phyloP scores from a whole-genome alignment of 2,797 vertebrate species.

The Lagodon rhomboides region DNA sequence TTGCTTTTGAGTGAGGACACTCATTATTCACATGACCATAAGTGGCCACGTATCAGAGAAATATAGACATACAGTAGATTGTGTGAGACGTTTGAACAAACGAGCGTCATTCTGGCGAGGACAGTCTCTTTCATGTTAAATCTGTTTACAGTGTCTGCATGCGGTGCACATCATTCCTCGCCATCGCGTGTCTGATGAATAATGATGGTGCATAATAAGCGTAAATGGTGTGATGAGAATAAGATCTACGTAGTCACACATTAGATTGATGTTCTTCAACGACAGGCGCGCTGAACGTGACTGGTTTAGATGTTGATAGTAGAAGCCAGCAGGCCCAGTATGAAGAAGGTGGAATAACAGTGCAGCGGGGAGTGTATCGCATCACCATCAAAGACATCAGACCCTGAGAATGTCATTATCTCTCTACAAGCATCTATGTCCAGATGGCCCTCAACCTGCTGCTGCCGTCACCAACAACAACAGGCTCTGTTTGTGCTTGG shows the following conservation, averaged over 20 bases:
- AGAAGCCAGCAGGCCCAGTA: constrained; percentile 32
- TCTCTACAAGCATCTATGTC: constrained; percentile 53
- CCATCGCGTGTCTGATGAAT: constrained; percentile 12
- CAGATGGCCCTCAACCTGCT: constrained; percentile 65
- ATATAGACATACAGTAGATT: not conserved
- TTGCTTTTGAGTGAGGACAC: not conserved
- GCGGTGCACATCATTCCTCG: not conserved
- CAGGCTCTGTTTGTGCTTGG: constrained; percentile 16
- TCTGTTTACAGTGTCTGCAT: constrained; percentile 2
- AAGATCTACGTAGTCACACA: not conserved
- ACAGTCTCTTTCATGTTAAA: not conserved
- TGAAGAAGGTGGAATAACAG: constrained; percentile 12
- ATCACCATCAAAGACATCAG: constrained; percentile 51
- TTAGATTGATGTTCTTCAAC: constrained; percentile 28
- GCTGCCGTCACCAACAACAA: constrained; percentile 27
- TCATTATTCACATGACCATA: not conserved
- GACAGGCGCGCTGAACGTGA: not conserved
- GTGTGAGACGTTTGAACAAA: constrained; percentile 6
- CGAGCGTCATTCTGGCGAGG: not conserved
- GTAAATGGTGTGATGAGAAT: constrained; percentile 12
- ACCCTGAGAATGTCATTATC: constrained; percentile 54
- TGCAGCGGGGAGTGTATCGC: constrained; percentile 47
- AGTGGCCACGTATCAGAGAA: not conserved
- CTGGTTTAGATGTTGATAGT: constrained; percentile 34
- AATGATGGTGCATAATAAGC: constrained; percentile 14